These are phyloP conservation scores for Pangasius krempfi DNA, from an alignment of 2,797 vertebrate species.

Conservation along the genomic window DNA sequence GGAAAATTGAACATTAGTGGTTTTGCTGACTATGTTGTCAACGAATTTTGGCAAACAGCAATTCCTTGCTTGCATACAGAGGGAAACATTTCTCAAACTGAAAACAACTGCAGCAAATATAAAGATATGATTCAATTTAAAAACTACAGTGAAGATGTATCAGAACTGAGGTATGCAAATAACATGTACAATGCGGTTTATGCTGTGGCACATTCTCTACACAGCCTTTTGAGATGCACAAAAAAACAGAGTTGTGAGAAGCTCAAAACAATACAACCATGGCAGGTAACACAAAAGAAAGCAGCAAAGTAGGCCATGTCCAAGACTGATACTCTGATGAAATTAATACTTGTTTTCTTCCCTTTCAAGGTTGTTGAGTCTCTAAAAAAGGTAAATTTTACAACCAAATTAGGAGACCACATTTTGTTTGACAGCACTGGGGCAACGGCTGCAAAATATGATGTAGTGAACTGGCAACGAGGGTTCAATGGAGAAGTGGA, in stretches of 20 bases:
- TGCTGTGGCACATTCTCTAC: conserved; percentile 18
- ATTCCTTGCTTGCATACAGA: conserved; percentile 59
- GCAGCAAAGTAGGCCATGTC: neutral
- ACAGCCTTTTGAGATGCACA: conserved; percentile 60
- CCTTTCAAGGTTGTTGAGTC: conserved; percentile 66
- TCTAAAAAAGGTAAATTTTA: conserved; percentile 73
- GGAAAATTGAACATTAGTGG: conserved; percentile 70
- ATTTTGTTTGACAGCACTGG: conserved; percentile 75
- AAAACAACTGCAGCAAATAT: conserved; percentile 69
- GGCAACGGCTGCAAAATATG: conserved; percentile 70
- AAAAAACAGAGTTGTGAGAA: conserved; percentile 62
- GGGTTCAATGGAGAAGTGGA: conserved; percentile 61
- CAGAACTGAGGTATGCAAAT: conserved; percentile 32
- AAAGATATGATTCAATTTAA: conserved; percentile 76
- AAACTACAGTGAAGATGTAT: conserved; percentile 73
- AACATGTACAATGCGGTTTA: conserved; percentile 37
- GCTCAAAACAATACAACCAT: conserved; percentile 59
- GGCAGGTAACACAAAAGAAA: conserved; percentile 64
- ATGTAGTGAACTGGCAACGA: conserved; percentile 77
- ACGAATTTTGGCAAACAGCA: conserved; percentile 68
- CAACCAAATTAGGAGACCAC: conserved; percentile 66
- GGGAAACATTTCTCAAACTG: neutral
- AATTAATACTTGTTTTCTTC: neutral
- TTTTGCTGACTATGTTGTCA: conserved; percentile 66
- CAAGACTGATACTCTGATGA: neutral